phyloP scores from a whole-genome alignment of 1,140 invertebrate species.

The Rhizoglyphus robini region DNA sequence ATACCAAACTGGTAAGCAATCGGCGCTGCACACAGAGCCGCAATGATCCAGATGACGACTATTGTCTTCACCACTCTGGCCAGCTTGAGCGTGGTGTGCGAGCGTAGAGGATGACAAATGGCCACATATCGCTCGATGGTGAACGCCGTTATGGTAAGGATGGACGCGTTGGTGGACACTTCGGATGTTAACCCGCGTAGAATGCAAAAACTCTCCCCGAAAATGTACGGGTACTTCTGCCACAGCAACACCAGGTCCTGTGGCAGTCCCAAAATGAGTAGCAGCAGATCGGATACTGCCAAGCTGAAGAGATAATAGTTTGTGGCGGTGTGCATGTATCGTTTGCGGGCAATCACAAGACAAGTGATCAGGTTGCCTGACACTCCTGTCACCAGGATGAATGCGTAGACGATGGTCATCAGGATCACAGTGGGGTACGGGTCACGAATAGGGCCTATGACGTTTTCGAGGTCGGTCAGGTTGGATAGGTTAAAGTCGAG shows the following conservation, averaged over 20 bases:
- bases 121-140: slow-evolving; percentile 87
- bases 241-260: slow-evolving; percentile 35
- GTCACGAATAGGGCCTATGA: slow-evolving; percentile 21
- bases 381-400: slow-evolving; percentile 36
- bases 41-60: slow-evolving; percentile 43
- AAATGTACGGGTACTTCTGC: slow-evolving; percentile 55
- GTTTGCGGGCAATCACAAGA: slow-evolving; percentile 39
- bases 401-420: slow-evolving; percentile 34
- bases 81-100: slow-evolving; percentile 63
- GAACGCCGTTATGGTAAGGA: slow-evolving; percentile 74
- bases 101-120: slow-evolving; percentile 81
- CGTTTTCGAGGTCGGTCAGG: neutral
- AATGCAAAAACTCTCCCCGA: slow-evolving; percentile 68
- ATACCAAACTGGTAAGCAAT: slow-evolving; percentile 24
- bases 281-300: slow-evolving; percentile 43
- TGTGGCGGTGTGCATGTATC: slow-evolving; percentile 37
- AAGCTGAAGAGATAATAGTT: slow-evolving; percentile 49
- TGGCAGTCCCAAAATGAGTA: slow-evolving; percentile 40
- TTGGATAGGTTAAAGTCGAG: too few relatives aligned
- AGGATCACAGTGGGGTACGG: slow-evolving; percentile 25
- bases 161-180: slow-evolving; percentile 80
- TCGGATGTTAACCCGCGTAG: slow-evolving; percentile 56
- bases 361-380: slow-evolving; percentile 41
- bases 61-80: slow-evolving; percentile 46
- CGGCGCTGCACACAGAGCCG: slow-evolving; percentile 42